Conservation (phyloP, 2,113 vertebrate genomes). For the Notarius quadriscutis region DNA sequence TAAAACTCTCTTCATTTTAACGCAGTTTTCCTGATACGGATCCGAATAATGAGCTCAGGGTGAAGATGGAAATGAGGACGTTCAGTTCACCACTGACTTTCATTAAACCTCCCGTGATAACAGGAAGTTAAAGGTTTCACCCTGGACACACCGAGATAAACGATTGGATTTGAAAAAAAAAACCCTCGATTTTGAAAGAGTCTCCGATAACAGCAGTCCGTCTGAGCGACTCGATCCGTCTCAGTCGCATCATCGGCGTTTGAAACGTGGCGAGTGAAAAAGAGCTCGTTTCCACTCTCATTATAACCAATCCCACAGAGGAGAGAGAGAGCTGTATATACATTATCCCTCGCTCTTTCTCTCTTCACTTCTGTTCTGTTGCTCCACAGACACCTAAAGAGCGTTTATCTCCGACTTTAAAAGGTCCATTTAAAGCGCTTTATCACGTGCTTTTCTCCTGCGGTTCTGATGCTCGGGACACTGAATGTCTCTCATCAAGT, state of each 20-base stretch:
- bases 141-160: constrained; percentile 19
- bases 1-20: not conserved
- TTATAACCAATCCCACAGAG: constrained; percentile 49
- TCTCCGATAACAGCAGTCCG: constrained; percentile 44
- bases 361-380: not conserved
- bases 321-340: not conserved
- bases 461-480: not conserved
- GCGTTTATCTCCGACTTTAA: constrained; percentile 38
- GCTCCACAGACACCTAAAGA: not conserved
- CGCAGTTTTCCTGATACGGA: not conserved
- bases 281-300: constrained; percentile 49
- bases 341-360: constrained; percentile 27
- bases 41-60: not conserved
- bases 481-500: not conserved
- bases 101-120: constrained; percentile 10
- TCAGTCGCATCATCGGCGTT: constrained; percentile 45
- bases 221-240: constrained; percentile 47
- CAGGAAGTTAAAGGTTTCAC: constrained; percentile 13
- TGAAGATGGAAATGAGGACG: not conserved
- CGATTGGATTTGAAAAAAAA: too few species aligned
- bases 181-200: not conserved
- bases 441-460: not conserved
- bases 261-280: constrained; percentile 41
- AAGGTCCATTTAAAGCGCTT: constrained; percentile 39
- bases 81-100: constrained; percentile 7